A percentile compares a stretch with the other conserved stretches of the same genome.
Conservation (phyloP, 2,888 invertebrate genomes). For the Isoperla grammatica region DNA sequence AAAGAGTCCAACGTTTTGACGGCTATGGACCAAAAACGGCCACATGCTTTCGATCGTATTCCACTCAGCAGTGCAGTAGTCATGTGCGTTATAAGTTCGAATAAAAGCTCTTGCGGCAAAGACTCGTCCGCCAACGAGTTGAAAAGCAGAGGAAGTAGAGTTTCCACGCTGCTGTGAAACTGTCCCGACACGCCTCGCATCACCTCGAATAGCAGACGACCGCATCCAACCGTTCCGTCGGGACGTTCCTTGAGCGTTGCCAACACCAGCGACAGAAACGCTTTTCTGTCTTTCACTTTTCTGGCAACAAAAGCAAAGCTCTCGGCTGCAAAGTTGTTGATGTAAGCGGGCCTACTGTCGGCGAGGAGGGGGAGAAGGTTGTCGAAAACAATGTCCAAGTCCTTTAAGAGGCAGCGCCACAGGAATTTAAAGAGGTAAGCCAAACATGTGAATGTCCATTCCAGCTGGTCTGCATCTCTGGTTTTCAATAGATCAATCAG, state of each 20-base stretch:
- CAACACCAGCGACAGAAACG: constrained; percentile 65
- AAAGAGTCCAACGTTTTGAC: not conserved
- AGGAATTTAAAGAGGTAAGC: constrained; percentile 88
- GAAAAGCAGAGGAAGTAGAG: constrained; percentile 62
- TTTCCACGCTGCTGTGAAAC: constrained; percentile 77
- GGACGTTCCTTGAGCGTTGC: constrained; percentile 58
- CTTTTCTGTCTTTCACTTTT: constrained; percentile 73
- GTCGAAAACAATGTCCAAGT: constrained; percentile 66
- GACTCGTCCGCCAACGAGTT: constrained; percentile 52
- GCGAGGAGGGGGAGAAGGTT: constrained; percentile 70
- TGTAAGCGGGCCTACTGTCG: constrained; percentile 71
- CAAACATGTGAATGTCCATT: constrained; percentile 78
- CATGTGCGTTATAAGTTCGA: constrained; percentile 60
- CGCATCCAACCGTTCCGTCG: constrained; percentile 72
- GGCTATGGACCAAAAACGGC: constrained; percentile 55
- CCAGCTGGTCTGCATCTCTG: constrained; percentile 77
- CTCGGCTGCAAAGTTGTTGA: constrained; percentile 91
- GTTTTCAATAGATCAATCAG: constrained; percentile 65
- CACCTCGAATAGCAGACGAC: constrained; percentile 83
- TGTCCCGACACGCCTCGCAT: constrained; percentile 75
- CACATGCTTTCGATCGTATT: constrained; percentile 58
- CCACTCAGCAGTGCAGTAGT: constrained; percentile 57
- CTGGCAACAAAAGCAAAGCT: constrained; percentile 93
- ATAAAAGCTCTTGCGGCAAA: constrained; percentile 52
- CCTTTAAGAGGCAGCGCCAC: constrained; percentile 74